Evolutionary conservation across 2,797 vertebrate genomes (phyloP).

Genomic region (Melanotaenia nigrans): DNA sequence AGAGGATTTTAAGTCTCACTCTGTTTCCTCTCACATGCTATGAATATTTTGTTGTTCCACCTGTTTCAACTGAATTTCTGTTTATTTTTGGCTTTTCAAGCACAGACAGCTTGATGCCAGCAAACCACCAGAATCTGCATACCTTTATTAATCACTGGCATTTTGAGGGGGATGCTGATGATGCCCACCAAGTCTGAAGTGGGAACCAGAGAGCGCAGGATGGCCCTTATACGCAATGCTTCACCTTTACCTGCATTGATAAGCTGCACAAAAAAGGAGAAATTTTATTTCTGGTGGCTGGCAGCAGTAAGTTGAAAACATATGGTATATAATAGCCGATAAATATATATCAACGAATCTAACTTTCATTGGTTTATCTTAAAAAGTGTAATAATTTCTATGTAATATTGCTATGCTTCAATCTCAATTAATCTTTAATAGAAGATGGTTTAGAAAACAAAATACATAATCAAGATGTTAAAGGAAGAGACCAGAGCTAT

Average conservation of each 20-base stretch:
- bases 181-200: slow-evolving; percentile 95
- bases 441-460: no score
- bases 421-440: no score
- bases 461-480: no score
- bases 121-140: slow-evolving; percentile 23
- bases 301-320: background rate
- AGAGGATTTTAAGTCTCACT: background rate
- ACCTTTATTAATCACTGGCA: slow-evolving; percentile 95
- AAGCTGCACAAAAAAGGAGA: slow-evolving; percentile 80
- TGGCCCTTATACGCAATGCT: slow-evolving; percentile 95
- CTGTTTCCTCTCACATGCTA: background rate
- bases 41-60: background rate
- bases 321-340: no score
- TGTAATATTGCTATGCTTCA: no score
- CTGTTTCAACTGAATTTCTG: background rate
- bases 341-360: no score
- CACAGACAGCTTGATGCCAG: background rate
- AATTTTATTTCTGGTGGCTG: background rate
- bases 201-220: slow-evolving; percentile 95
- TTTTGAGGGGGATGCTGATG: slow-evolving; percentile 96
- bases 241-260: slow-evolving; percentile 98
- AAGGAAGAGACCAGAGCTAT: no score
- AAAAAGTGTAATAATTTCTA: no score
- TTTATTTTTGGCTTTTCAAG: background rate
- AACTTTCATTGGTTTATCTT: no score